phyloP scores from a whole-genome alignment of 2,888 invertebrate species.

The Drepanosiphum platanoidis region DNA sequence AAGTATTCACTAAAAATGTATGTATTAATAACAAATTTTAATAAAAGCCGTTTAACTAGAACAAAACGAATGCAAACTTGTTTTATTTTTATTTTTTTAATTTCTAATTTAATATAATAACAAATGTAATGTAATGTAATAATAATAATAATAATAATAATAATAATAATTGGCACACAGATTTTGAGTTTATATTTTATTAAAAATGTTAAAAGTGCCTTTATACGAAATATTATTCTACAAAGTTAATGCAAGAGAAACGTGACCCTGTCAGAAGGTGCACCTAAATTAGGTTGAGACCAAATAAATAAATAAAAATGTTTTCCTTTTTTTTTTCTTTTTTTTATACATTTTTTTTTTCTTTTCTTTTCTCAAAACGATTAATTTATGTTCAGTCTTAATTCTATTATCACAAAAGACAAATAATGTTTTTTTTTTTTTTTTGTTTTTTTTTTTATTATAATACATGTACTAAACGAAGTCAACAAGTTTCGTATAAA shows the following conservation, averaged over 20 bases:
- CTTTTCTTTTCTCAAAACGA: conserved; percentile 9
- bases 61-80: conserved; percentile 48
- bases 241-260: conserved; percentile 54
- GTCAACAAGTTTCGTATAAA: conserved; percentile 55
- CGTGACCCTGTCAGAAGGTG: conserved; percentile 61
- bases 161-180: conserved; percentile 52
- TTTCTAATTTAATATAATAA: conserved; percentile 45
- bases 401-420: conserved; percentile 62
- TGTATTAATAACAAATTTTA: conserved; percentile 18
- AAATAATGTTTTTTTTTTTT: conserved; percentile 49
- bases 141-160: too few species aligned
- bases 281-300: conserved; percentile 59
- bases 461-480: conserved; percentile 60
- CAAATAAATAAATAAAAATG: conserved; percentile 54
- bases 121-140: conserved; percentile 41
- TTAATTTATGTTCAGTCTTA: conserved; percentile 60
- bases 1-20: neutral
- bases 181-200: conserved; percentile 45
- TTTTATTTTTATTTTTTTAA: too few species aligned
- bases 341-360: too few species aligned
- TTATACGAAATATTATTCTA: conserved; percentile 30
- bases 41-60: conserved; percentile 41
- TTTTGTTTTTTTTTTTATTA: too few species aligned
- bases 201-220: conserved; percentile 54
- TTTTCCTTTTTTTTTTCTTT: conserved; percentile 7